Conservation (phyloP, 2,888 invertebrate species). For the Prenolepis imparis region DNA sequence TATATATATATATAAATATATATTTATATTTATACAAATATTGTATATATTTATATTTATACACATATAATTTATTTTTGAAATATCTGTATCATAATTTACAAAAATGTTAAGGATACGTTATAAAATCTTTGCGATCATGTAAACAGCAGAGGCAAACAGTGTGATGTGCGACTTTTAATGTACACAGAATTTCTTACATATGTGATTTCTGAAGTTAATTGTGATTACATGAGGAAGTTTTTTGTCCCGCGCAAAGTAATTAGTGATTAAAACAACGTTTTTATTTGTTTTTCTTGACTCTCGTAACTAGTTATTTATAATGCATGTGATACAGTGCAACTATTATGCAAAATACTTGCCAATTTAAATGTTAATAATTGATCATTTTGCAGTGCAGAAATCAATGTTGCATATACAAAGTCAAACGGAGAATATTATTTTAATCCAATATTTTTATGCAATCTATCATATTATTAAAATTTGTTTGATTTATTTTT, state of each 20-base stretch:
- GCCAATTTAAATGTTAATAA: background rate
- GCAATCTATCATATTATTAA: background rate
- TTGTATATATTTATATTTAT: no score
- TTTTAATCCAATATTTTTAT: background rate
- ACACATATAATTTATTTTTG: no score
- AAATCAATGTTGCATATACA: background rate
- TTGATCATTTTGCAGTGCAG: background rate
- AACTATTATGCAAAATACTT: background rate
- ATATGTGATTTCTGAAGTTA: background rate
- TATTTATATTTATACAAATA: no score
- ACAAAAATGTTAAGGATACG: background rate
- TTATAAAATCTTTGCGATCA: background rate
- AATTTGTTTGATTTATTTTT: background rate
- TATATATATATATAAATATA: no score
- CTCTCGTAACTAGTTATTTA: background rate
- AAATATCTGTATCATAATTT: background rate
- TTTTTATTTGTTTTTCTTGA: background rate
- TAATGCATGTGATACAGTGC: background rate
- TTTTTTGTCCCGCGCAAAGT: background rate
- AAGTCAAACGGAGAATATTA: background rate
- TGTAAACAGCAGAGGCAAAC: background rate
- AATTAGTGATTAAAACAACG: background rate
- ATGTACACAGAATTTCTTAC: background rate
- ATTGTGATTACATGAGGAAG: background rate
- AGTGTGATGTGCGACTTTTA: background rate